phyloP scores from a whole-genome alignment of 2,113 vertebrate species.

The Eublepharis macularius region DNA sequence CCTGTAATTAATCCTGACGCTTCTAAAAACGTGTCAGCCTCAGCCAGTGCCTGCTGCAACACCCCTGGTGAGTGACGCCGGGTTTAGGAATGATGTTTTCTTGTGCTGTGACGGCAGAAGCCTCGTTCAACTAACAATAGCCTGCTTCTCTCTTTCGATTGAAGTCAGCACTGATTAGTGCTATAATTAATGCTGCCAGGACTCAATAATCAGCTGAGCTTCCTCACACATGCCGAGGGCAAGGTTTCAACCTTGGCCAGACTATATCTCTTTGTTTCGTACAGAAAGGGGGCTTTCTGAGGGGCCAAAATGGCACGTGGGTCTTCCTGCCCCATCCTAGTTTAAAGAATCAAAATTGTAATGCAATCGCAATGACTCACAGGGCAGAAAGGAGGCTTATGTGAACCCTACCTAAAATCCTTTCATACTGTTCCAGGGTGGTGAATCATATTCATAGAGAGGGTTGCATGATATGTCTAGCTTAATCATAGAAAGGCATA shows the following conservation, averaged over 20 bases:
- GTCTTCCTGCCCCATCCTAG: neutral
- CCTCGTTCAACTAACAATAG: conserved; percentile 12
- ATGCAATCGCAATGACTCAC: too few relatives aligned
- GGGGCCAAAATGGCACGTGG: neutral
- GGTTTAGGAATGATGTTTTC: neutral
- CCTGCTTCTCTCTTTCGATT: neutral
- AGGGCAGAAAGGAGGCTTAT: too few relatives aligned
- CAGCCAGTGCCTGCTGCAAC: neutral
- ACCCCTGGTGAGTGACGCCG: neutral
- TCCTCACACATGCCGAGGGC: neutral
- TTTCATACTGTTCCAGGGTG: too few relatives aligned
- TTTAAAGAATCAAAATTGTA: neutral
- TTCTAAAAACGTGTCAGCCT: conserved; percentile 1
- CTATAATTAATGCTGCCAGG: conserved; percentile 8
- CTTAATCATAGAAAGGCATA: neutral
- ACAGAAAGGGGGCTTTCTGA: neutral
- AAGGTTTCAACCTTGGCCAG: neutral
- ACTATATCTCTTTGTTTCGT: neutral
- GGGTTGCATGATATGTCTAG: neutral
- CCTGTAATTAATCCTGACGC: neutral
- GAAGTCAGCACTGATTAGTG: conserved; percentile 19
- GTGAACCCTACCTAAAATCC: too few relatives aligned
- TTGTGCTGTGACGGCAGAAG: accelerated
- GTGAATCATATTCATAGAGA: too few relatives aligned
- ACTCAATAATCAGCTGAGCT: conserved; percentile 12